Evolutionary conservation across 2,113 vertebrate species (phyloP).

Genomic region (Hirundichthys speculiger): DNA sequence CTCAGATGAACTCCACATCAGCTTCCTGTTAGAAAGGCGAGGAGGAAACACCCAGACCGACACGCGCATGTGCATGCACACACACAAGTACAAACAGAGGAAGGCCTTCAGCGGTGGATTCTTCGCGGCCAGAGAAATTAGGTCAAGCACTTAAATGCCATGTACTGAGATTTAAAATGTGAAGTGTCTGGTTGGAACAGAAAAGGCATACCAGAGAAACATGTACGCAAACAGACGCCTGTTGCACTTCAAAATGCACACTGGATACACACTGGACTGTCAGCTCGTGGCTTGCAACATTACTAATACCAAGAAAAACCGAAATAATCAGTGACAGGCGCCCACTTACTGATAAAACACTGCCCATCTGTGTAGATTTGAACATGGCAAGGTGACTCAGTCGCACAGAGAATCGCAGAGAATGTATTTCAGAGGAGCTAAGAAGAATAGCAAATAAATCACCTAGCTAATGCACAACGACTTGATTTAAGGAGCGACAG

Average conservation of each 20-base stretch:
- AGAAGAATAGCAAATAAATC: too few species aligned
- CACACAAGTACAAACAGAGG: slow-evolving; percentile 73
- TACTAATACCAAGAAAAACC: slow-evolving; percentile 36
- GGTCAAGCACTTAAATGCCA: slow-evolving; percentile 83
- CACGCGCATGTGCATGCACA: slow-evolving; percentile 52
- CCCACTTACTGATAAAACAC: slow-evolving; percentile 38
- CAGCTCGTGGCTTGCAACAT: slow-evolving; percentile 33
- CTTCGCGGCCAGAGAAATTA: slow-evolving; percentile 80
- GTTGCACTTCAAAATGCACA: slow-evolving; percentile 38
- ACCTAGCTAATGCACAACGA: slow-evolving; percentile 10
- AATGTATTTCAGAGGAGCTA: slow-evolving; percentile 25
- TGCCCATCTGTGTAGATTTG: slow-evolving; percentile 56
- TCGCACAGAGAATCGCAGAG: slow-evolving; percentile 14
- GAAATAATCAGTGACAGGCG: slow-evolving; percentile 27
- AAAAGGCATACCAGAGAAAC: slow-evolving; percentile 41
- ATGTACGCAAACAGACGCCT: slow-evolving; percentile 18
- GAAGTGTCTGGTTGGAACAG: slow-evolving; percentile 46
- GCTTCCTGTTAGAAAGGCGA: slow-evolving; percentile 87
- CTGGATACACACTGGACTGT: slow-evolving; percentile 10
- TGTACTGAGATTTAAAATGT: slow-evolving; percentile 64
- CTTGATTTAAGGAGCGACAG: slow-evolving; percentile 59
- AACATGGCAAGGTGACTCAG: slow-evolving; percentile 36
- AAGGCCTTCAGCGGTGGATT: slow-evolving; percentile 81
- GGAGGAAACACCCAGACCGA: slow-evolving; percentile 83
- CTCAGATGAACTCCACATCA: slow-evolving; percentile 88